These are phyloP conservation scores for Mirza zaza DNA, from an alignment of 2,113 vertebrate species.

Conservation along the genomic window DNA sequence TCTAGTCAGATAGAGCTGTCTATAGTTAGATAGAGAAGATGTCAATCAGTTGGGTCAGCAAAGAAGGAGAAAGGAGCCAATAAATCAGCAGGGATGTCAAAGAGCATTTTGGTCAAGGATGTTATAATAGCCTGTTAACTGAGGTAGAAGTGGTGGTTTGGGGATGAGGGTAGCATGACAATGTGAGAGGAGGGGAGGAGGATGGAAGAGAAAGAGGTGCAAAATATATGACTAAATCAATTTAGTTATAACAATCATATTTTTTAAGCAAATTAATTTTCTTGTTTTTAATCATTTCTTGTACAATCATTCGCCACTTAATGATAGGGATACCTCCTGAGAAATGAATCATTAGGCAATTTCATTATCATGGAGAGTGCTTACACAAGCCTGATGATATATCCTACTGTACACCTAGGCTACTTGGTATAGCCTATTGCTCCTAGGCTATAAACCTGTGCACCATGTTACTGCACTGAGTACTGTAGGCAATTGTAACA, in stretches of 20 bases:
- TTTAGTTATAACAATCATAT: not conserved
- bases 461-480: not conserved
- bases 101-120: not conserved
- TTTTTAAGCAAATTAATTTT: not conserved
- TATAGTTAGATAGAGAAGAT: not conserved
- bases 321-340: not conserved
- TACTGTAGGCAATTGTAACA: not conserved
- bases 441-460: not conserved
- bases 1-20: not conserved
- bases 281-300: not conserved
- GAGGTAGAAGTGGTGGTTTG: not conserved
- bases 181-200: not conserved
- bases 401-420: not conserved
- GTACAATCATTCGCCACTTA: not conserved
- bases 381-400: not conserved
- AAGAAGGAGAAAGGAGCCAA: not conserved
- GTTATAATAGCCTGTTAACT: not conserved
- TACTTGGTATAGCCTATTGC: not conserved
- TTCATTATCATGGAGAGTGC: not conserved
- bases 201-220: not conserved
- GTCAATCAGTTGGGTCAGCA: not conserved
- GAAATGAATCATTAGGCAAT: not conserved
- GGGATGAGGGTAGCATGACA: not conserved
- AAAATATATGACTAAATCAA: not conserved
- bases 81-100: constrained; percentile 5